Conservation (phyloP, 1,140 invertebrate species). For the Frieseomelitta varia region DNA sequence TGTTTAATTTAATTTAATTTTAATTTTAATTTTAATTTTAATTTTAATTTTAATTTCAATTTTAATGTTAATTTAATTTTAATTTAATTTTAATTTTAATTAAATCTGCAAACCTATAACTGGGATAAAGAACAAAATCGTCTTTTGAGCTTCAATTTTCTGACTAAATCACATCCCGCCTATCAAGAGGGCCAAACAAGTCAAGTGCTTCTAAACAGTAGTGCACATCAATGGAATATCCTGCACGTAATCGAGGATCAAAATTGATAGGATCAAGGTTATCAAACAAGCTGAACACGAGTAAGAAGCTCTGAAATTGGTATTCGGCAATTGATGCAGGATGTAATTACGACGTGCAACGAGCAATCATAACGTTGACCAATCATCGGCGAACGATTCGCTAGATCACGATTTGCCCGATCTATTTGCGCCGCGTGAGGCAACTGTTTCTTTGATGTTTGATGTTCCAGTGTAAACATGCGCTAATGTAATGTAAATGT, state of each 20-base stretch:
- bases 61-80: too few species aligned
- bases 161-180: too few species aligned
- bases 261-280: background rate
- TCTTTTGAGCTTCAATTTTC: too few species aligned
- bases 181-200: too few species aligned
- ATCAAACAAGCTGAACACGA: background rate
- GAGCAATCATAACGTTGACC: background rate
- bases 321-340: background rate
- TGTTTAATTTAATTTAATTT: too few species aligned
- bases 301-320: background rate
- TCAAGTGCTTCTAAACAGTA: background rate
- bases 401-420: background rate
- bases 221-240: background rate
- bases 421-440: background rate
- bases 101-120: too few species aligned
- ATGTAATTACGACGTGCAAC: background rate
- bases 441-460: background rate
- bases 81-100: too few species aligned
- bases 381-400: background rate
- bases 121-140: too few species aligned
- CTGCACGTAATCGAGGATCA: background rate
- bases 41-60: too few species aligned
- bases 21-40: too few species aligned
- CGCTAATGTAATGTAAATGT: constrained; percentile 28
- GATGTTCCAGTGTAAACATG: background rate